Percentiles rank a stretch among this genome's conserved stretches.
Conservation (phyloP, 2,113 vertebrate genomes). For the Calonectris borealis region DNA sequence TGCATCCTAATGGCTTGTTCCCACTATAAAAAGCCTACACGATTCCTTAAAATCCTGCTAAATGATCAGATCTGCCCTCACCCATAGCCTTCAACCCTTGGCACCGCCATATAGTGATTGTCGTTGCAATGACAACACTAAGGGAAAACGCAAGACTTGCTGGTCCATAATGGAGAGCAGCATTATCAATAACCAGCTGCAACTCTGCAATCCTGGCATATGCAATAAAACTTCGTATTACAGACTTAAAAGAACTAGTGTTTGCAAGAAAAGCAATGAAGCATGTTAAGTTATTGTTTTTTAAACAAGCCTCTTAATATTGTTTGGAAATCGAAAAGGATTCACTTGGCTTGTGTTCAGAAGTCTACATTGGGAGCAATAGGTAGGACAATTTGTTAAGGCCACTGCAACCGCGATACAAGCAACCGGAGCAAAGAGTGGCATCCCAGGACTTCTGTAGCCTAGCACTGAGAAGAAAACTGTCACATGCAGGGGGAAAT, state of each 20-base stretch:
- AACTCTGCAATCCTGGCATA: not conserved
- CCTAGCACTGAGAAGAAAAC: not conserved
- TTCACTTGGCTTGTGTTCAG: not conserved
- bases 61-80: not conserved
- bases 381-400: not conserved
- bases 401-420: not conserved
- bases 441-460: not conserved
- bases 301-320: not conserved
- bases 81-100: not conserved
- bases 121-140: not conserved
- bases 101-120: rapidly evolving
- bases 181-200: not conserved
- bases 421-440: not conserved
- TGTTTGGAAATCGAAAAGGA: not conserved
- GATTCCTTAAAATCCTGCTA: not conserved
- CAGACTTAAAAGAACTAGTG: not conserved
- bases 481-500: not conserved
- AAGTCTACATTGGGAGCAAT: not conserved
- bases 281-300: not conserved
- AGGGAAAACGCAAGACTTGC: not conserved
- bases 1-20: not conserved
- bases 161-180: not conserved
- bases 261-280: not conserved
- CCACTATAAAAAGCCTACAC: not conserved
- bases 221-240: not conserved